phyloP scores from a whole-genome alignment of 2,888 invertebrate genomes.

The Pyrgus malvae region DNA sequence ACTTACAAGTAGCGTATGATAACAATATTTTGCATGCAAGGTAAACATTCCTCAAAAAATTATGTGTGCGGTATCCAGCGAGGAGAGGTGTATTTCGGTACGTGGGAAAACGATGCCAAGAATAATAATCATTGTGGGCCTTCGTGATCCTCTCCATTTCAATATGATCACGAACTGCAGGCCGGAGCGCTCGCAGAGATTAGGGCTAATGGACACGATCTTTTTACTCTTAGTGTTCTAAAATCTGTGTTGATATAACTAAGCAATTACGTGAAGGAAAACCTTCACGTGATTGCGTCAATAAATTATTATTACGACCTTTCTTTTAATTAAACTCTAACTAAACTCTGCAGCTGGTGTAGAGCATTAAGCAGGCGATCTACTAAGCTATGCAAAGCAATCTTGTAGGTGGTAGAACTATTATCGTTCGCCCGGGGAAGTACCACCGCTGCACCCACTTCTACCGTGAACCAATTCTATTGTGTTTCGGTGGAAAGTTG shows the following conservation, averaged over 20 bases:
- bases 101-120: slow-evolving; percentile 17
- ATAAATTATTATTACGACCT: no score
- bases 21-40: slow-evolving; percentile 17
- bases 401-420: no score
- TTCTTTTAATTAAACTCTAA: no score
- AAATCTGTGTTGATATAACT: slow-evolving; percentile 9
- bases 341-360: no score
- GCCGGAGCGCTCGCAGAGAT: not conserved
- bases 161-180: slow-evolving; percentile 7
- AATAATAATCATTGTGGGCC: slow-evolving; percentile 6
- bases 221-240: not conserved
- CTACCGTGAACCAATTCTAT: no score
- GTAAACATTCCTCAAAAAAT: slow-evolving; percentile 2
- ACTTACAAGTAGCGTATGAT: slow-evolving; percentile 14
- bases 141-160: slow-evolving; percentile 8
- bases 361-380: no score
- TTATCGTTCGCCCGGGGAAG: no score
- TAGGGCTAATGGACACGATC: slow-evolving; percentile 3
- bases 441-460: no score
- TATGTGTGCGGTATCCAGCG: not conserved
- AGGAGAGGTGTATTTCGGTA: slow-evolving; percentile 3
- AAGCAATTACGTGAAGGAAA: no score
- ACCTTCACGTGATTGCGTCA: no score
- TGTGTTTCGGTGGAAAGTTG: no score
- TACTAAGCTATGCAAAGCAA: no score